Conservation (phyloP, 1,140 invertebrate species). For the Drosophila pseudoananassae region DNA sequence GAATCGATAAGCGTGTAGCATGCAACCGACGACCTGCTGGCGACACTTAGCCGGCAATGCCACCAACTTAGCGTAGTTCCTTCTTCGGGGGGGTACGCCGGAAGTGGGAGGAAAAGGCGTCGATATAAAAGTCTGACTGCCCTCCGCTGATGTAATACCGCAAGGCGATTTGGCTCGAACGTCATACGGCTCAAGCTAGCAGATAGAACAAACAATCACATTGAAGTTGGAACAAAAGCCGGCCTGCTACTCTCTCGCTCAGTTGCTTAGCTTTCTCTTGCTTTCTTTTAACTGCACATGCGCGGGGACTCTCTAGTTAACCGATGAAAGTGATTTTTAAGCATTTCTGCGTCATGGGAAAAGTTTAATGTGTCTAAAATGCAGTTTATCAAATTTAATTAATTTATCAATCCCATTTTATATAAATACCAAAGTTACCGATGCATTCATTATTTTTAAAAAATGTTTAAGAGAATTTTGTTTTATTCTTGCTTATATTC, state of each 20-base stretch:
- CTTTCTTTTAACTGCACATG: conserved; percentile 36
- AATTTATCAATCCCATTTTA: too few species aligned
- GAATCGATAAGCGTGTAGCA: conserved; percentile 50
- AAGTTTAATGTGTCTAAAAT: neutral
- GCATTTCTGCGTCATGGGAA: conserved; percentile 22
- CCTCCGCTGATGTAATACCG: conserved; percentile 79
- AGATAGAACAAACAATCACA: conserved; percentile 32
- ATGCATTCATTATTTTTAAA: too few species aligned
- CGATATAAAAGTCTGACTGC: conserved; percentile 65
- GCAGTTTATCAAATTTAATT: neutral
- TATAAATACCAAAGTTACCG: too few species aligned
- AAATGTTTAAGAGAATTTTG: too few species aligned
- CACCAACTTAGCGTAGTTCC: conserved; percentile 38
- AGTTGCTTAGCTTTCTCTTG: neutral
- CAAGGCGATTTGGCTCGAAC: conserved; percentile 71
- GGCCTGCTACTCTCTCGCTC: conserved; percentile 32
- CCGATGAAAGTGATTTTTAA: conserved; percentile 29
- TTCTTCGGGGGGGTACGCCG: neutral
- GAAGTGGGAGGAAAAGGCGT: conserved; percentile 47
- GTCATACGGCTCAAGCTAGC: conserved; percentile 62
- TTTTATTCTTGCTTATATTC: too few species aligned
- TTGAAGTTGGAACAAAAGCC: conserved; percentile 54
- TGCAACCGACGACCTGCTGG: conserved; percentile 48
- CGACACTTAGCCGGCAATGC: conserved; percentile 60
- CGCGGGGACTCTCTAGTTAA: conserved; percentile 21